phyloP scores from a whole-genome alignment of 2,113 vertebrate species.

The Numida meleagris region DNA sequence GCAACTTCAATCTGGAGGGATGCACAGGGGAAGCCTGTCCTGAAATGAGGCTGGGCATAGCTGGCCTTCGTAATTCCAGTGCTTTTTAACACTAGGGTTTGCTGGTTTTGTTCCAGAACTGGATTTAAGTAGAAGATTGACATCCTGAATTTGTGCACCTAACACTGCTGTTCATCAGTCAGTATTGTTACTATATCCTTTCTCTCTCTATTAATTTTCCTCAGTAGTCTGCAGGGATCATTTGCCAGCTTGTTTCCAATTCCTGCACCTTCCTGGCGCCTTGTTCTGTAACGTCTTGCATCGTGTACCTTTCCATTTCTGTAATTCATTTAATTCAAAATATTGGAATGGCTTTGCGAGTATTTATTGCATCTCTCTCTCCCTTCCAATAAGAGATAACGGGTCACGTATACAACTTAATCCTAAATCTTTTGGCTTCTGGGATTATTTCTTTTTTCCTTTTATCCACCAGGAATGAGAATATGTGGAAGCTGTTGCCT shows the following conservation, averaged over 20 bases:
- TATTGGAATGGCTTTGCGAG: slow-evolving; percentile 43
- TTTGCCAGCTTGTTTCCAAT: slow-evolving; percentile 63
- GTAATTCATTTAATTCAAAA: slow-evolving; percentile 62
- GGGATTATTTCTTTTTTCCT: slow-evolving; percentile 23
- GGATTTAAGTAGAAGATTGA: slow-evolving; percentile 38
- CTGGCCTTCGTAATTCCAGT: slow-evolving; percentile 3
- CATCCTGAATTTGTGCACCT: slow-evolving; percentile 17
- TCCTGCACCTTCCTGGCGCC: slow-evolving; percentile 37
- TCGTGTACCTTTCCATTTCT: slow-evolving; percentile 59
- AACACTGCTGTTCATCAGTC: slow-evolving; percentile 23
- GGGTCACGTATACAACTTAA: slow-evolving; percentile 59
- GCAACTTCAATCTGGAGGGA: slow-evolving; percentile 37
- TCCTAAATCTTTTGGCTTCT: slow-evolving; percentile 23
- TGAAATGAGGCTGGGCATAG: not conserved
- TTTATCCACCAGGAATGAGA: not conserved
- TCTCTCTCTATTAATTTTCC: slow-evolving; percentile 61
- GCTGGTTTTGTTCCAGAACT: not conserved
- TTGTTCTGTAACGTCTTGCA: slow-evolving; percentile 63
- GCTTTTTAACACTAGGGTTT: slow-evolving; percentile 12
- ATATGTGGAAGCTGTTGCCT: not conserved
- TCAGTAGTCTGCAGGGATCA: slow-evolving; percentile 54
- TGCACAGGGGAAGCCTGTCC: slow-evolving; percentile 33
- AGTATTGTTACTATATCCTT: slow-evolving; percentile 21
- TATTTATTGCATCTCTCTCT: slow-evolving; percentile 52
- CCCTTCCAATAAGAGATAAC: slow-evolving; percentile 19